Percentiles rank a stretch among this genome's conserved stretches.
phyloP scores from a whole-genome alignment of 2,113 vertebrate species.

The Gavialis gangeticus region DNA sequence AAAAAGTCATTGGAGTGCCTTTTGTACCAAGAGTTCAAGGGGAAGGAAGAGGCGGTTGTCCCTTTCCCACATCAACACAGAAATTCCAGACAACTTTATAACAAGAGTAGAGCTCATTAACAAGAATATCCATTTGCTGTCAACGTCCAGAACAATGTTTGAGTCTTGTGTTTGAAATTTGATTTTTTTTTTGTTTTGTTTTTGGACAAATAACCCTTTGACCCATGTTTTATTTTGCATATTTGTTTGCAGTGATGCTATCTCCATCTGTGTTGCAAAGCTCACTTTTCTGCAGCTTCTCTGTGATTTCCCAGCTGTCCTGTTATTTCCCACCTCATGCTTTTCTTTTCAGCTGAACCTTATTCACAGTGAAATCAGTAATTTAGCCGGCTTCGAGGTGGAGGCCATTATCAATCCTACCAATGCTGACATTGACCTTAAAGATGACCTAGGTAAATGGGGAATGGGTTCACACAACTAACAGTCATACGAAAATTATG shows the following conservation, averaged over 20 bases:
- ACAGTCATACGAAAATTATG: slow-evolving; percentile 85
- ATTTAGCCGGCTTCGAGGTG: slow-evolving; percentile 99
- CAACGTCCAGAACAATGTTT: slow-evolving; percentile 29
- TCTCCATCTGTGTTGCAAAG: slow-evolving; percentile 79
- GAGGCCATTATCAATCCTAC: slow-evolving; percentile 99
- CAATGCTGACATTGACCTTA: slow-evolving; percentile 99
- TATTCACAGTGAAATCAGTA: slow-evolving; percentile 99
- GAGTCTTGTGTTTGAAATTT: slow-evolving; percentile 72
- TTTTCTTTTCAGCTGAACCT: slow-evolving; percentile 98
- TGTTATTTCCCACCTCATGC: slow-evolving; percentile 87
- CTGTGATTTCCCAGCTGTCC: slow-evolving; percentile 84
- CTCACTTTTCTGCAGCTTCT: slow-evolving; percentile 81
- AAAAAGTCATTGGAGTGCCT: neutral
- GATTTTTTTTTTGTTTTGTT: neutral
- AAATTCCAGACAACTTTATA: neutral
- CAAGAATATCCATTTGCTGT: neutral
- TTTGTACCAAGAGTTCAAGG: neutral
- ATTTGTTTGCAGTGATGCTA: slow-evolving; percentile 76
- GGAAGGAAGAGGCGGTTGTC: neutral
- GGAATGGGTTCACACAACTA: slow-evolving; percentile 82
- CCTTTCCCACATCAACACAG: neutral
- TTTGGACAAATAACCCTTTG: slow-evolving; percentile 25
- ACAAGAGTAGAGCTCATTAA: neutral
- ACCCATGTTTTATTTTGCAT: slow-evolving; percentile 76
- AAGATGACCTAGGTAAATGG: slow-evolving; percentile 99